A percentile compares a stretch with the other conserved stretches of the same genome.
Conservation (phyloP, 1,140 invertebrate genomes). For the Hormaphis cornu region DNA sequence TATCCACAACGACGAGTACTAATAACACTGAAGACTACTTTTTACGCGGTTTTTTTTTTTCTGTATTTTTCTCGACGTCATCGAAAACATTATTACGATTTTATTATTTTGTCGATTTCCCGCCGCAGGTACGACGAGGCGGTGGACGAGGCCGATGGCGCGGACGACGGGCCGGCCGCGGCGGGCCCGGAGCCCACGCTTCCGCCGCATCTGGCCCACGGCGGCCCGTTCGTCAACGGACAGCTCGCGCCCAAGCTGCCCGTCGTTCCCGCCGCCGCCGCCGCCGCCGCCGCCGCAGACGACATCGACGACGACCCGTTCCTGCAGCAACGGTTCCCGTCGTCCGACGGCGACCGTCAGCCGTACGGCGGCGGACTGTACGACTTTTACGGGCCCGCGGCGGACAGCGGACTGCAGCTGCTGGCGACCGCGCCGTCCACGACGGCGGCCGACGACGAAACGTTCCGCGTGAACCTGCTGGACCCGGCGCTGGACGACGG, state of each 20-base stretch:
- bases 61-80: too few relatives aligned
- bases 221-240: not conserved
- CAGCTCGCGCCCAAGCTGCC: not conserved
- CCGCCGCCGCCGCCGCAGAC: not conserved
- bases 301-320: not conserved
- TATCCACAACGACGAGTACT: too few relatives aligned
- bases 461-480: not conserved
- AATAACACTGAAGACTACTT: too few relatives aligned
- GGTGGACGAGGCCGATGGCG: not conserved
- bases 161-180: not conserved
- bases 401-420: not conserved
- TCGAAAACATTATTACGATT: too few relatives aligned
- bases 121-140: constrained; percentile 49
- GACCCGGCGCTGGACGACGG: not conserved
- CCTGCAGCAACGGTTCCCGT: not conserved
- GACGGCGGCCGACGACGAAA: not conserved
- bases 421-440: not conserved
- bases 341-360: not conserved
- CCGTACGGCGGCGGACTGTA: not conserved
- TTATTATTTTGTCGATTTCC: too few relatives aligned
- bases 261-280: not conserved
- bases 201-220: constrained; percentile 14
- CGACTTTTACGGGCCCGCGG: not conserved
- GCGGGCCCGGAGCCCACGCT: not conserved
- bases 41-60: too few relatives aligned